Conservation (phyloP, 92 coral and sea anemone species). For the Zoanthus sociatus region DNA sequence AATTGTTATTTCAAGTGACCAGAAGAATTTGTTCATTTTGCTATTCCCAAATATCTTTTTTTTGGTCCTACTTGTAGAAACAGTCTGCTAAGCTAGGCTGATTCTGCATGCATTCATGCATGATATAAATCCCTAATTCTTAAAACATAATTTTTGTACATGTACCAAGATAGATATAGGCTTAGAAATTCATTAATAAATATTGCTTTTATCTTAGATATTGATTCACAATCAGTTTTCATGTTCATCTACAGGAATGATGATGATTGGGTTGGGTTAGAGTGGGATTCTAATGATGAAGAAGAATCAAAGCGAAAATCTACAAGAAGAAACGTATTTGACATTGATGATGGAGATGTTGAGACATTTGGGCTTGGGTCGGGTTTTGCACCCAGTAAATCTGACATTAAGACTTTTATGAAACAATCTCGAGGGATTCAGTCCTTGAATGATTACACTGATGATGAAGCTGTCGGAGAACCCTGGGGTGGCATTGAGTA, state of each 20-base stretch:
- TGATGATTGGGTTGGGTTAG: constrained; percentile 23
- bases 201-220: background rate
- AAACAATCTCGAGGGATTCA: constrained; percentile 43
- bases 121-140: too few relatives aligned
- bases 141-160: too few relatives aligned
- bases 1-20: too few relatives aligned
- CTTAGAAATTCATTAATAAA: too few relatives aligned
- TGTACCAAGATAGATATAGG: too few relatives aligned
- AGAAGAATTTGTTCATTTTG: too few relatives aligned
- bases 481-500: constrained; percentile 54
- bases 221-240: background rate
- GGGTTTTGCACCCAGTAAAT: constrained; percentile 44
- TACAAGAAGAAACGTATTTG: constrained; percentile 43
- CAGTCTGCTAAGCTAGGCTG: too few relatives aligned
- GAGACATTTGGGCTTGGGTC: constrained; percentile 40
- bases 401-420: constrained; percentile 37
- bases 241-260: constrained; percentile 14
- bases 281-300: constrained; percentile 28
- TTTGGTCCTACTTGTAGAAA: too few relatives aligned
- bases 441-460: constrained; percentile 31
- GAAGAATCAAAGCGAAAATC: constrained; percentile 33
- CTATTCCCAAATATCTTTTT: too few relatives aligned
- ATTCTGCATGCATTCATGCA: too few relatives aligned
- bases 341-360: constrained; percentile 39
- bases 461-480: constrained; percentile 41